Percentiles rank a stretch among this genome's conserved stretches.
phyloP scores from a whole-genome alignment of 2,888 invertebrate genomes.

The Xanthostigma xanthostigma region DNA sequence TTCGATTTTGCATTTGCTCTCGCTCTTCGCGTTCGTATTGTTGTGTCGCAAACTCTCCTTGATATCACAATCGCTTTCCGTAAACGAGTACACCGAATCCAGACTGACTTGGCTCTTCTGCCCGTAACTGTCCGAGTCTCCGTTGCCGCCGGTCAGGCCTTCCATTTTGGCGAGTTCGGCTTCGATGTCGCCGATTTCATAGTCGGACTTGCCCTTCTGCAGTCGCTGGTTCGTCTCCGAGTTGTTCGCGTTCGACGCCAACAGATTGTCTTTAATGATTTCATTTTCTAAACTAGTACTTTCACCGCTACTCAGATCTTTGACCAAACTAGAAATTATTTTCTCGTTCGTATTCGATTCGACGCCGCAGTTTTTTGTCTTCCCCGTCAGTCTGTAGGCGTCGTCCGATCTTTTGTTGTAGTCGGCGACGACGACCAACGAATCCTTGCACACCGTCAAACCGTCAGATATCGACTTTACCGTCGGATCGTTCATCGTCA shows the following conservation, averaged over 20 bases:
- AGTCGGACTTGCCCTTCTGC: conserved; percentile 25
- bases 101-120: too few species aligned
- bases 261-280: too few species aligned
- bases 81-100: too few species aligned
- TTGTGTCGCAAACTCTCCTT: too few species aligned
- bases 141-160: conserved; percentile 33
- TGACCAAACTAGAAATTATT: conserved; percentile 12
- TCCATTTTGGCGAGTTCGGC: conserved; percentile 57
- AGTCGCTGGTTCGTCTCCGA: not conserved
- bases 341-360: not conserved
- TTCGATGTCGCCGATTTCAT: conserved; percentile 47
- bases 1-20: conserved; percentile 13
- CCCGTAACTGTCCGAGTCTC: conserved; percentile 15
- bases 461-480: not conserved
- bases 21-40: conserved; percentile 18
- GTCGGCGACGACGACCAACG: conserved; percentile 5
- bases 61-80: too few species aligned
- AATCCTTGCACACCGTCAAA: too few species aligned
- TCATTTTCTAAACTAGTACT: conserved; percentile 6
- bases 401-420: conserved; percentile 12
- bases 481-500: conserved; percentile 17
- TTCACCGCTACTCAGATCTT: conserved; percentile 17
- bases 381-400: conserved; percentile 2
- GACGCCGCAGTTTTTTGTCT: conserved; percentile 9
- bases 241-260: not conserved